phyloP scores from a whole-genome alignment of 2,113 vertebrate genomes.

The Piprites chloris region DNA sequence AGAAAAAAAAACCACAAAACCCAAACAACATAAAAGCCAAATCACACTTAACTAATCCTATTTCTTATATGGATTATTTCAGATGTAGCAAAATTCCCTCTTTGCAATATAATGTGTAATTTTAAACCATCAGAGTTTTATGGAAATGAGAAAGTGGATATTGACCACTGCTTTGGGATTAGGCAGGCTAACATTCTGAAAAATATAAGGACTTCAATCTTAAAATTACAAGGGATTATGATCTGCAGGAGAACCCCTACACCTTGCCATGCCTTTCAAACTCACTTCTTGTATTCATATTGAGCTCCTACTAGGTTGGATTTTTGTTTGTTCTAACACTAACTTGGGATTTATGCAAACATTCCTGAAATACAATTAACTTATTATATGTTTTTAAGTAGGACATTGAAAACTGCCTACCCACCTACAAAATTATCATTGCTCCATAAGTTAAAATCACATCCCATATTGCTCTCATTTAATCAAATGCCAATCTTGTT shows the following conservation, averaged over 20 bases:
- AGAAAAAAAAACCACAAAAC: not conserved
- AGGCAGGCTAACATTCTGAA: not conserved
- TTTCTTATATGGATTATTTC: not conserved
- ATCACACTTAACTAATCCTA: not conserved
- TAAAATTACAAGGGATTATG: not conserved
- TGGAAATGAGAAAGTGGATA: not conserved
- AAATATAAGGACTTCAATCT: not conserved
- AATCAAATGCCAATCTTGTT: not conserved
- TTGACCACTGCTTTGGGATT: not conserved
- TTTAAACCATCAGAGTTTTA: not conserved
- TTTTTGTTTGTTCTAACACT: not conserved
- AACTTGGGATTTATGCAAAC: not conserved
- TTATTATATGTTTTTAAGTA: not conserved
- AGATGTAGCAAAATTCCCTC: not conserved
- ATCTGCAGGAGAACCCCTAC: not conserved
- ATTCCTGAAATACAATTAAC: not conserved
- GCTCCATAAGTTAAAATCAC: constrained; percentile 1
- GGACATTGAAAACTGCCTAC: not conserved
- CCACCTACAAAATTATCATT: not conserved
- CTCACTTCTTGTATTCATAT: not conserved
- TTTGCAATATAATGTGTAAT: not conserved
- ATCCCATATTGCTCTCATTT: not conserved
- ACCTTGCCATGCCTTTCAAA: not conserved
- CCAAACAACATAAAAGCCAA: not conserved
- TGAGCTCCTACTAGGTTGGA: not conserved